Evolutionary conservation across 2,888 invertebrate species (phyloP).

Genomic region (Chloroclysta siterata): DNA sequence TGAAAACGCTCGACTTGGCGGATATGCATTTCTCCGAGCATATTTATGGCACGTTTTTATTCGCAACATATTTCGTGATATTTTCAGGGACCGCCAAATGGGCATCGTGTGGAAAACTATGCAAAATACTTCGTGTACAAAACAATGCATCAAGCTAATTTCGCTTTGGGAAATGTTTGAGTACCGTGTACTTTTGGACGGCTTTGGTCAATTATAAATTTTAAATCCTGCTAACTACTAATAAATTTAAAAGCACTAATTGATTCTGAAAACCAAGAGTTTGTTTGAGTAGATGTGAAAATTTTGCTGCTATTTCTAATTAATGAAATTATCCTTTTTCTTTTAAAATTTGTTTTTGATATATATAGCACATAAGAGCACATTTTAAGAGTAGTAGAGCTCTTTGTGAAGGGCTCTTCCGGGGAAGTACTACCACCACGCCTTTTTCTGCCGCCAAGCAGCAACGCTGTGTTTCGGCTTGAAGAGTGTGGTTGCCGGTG

Average conservation of each 20-base stretch:
- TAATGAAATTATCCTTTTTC: too few species aligned
- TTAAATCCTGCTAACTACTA: background rate
- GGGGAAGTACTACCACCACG: too few species aligned
- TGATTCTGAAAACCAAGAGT: background rate
- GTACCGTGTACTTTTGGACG: background rate
- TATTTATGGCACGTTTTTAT: conserved; percentile 27
- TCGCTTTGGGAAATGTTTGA: conserved; percentile 16
- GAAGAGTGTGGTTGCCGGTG: too few species aligned
- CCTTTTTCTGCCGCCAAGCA: too few species aligned
- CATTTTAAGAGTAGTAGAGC: too few species aligned
- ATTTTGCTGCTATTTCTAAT: too few species aligned
- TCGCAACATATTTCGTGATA: conserved; percentile 18
- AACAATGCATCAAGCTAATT: conserved; percentile 26
- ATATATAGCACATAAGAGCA: too few species aligned
- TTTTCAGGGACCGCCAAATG: conserved; percentile 15
- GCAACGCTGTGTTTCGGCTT: too few species aligned
- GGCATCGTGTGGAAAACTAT: conserved; percentile 27
- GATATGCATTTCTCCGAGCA: conserved; percentile 25
- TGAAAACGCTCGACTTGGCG: background rate
- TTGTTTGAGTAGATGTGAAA: too few species aligned
- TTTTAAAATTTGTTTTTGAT: too few species aligned
- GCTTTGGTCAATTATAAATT: background rate
- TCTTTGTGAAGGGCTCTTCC: too few species aligned
- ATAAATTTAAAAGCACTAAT: too few species aligned
- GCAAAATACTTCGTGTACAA: conserved; percentile 23